Base-by-base conservation (phyloP, 2,888 invertebrate genomes). In the Lepidochrysops patricia region DNA sequence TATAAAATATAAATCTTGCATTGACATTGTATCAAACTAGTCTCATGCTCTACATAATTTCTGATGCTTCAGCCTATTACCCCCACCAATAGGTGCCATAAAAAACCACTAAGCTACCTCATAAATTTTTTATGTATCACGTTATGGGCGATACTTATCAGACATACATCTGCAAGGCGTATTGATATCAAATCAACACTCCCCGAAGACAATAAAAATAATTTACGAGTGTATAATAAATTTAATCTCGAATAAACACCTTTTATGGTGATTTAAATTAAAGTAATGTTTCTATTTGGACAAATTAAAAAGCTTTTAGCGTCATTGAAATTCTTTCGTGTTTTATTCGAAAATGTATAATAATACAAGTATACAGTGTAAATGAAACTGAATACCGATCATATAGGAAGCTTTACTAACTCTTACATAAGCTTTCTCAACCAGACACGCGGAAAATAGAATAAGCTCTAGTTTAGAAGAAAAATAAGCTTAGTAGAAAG, bases 141-240 rank as follows among this genome's bases (percentile, higher is more conserved):
- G 54, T 32, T 32, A 54, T 19, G 19, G 29, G 54, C 29, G 54
- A 32, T 54, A 15, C 5, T 12, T 29, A 54, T 54, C 54, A 29
- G 32, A 27, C 32, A 13, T 54, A 29, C 19, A 54, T 54, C 54
- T 54, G 29, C 54, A 54, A 19, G 54, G 29, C 15, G 19, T 29
- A 32, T 54, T 32, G 54, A 54, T 54, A 54, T 54, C 54, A 32
- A 54, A 32, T 54, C 32, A 54, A 54, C 54, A 54, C 54, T 54
- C 23, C 54, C 29, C 29, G 26, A 19, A 54, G 19, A 54, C 54
- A 54, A 54, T 54, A 54, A 54, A 54, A 54, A 2, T 29, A 54
- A 54, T 54, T 54, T 54, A 54, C 29, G 54, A 54, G 54, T 54
- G 29, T 54, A 29, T 32, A 54, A 54, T 54, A 32, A 54, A 32